Base-by-base conservation (phyloP, 2,113 vertebrate genomes). In the Aplodontia rufa region DNA sequence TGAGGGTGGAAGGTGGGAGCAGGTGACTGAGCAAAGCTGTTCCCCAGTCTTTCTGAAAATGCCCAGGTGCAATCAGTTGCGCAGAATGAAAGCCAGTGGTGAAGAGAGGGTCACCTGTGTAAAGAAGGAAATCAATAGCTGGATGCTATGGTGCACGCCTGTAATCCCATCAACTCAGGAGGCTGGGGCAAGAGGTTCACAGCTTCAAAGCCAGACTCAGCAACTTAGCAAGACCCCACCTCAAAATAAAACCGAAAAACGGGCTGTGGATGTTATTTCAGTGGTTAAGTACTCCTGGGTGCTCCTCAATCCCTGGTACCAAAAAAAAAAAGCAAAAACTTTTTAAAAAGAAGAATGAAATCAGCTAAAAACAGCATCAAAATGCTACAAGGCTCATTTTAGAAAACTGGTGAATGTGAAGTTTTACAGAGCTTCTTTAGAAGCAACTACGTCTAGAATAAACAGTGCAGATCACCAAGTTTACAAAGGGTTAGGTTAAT, bases 401-500 rank as follows among this genome's bases (percentile, higher is more conserved):
- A 51, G 76, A 87, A 71, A 45, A 79, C 3, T 74, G 37, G 71
- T 22, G 79, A 51, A 78, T 68, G 9, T 53, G 53, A 76, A 87
- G 62, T 16, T 49, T 83, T 89, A 82, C 30, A 86, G 26, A 42
- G 24, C 32, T 80, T 66, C 30, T 91, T 92, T 49, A 92, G 75
- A 96, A 86, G 45, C 66, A 16, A 9, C 22, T 35, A 49, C 75
- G 12, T 35, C 35, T 94, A 81, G 53, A 83, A 83, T 64, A 49
- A 62, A 74, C 30, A 76, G 60, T 37, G 12, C 35, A 79, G 53
- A 51, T 19, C 30, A 80, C 49, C 32, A 72, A 75, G 45, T 76
- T 92, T 90, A 71, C 32, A 92, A 84, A 88, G 92, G 28, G 32
- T 89, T 76, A 42, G 12, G 47, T 94, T 95, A 78, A 84, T 74